Percentiles rank a stretch among this genome's conserved stretches.
These are phyloP conservation scores for Callocephalon fimbriatum DNA, from an alignment of 2,113 vertebrate species.

Conservation along the genomic window DNA sequence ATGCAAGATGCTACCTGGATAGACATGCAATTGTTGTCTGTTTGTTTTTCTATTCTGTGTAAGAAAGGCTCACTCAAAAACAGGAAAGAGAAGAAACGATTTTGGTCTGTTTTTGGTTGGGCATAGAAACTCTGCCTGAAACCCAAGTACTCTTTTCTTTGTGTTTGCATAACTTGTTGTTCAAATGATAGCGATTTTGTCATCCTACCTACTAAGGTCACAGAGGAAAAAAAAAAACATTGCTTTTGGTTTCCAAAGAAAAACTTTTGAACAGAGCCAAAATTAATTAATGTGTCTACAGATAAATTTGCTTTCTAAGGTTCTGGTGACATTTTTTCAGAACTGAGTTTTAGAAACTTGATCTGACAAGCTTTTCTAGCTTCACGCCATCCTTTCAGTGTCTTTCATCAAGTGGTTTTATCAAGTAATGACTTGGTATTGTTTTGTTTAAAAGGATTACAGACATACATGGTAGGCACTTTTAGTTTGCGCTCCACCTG, in stretches of 20 bases:
- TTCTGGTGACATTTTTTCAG: constrained; percentile 82
- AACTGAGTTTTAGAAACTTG: constrained; percentile 77
- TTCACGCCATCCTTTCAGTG: constrained; percentile 65
- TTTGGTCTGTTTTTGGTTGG: background rate
- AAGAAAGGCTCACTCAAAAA: background rate
- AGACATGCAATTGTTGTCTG: background rate
- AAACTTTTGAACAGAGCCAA: background rate
- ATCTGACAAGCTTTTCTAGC: constrained; percentile 63
- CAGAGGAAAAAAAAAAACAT: rapidly evolving
- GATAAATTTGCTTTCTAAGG: constrained; percentile 70
- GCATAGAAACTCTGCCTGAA: background rate
- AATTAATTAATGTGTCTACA: background rate
- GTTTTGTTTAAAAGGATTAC: constrained; percentile 67
- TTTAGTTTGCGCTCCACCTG: constrained; percentile 38
- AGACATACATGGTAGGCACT: background rate
- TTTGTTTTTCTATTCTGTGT: background rate
- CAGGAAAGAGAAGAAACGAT: background rate
- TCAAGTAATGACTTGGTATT: constrained; percentile 50
- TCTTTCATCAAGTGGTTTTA: constrained; percentile 81
- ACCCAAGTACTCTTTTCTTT: background rate
- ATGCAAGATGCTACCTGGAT: background rate
- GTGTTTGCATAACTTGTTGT: background rate
- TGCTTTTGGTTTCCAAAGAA: background rate
- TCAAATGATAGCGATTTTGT: background rate
- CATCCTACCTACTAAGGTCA: background rate